Conservation (phyloP, 2,113 vertebrate species). For the Benthochromis sp. region DNA sequence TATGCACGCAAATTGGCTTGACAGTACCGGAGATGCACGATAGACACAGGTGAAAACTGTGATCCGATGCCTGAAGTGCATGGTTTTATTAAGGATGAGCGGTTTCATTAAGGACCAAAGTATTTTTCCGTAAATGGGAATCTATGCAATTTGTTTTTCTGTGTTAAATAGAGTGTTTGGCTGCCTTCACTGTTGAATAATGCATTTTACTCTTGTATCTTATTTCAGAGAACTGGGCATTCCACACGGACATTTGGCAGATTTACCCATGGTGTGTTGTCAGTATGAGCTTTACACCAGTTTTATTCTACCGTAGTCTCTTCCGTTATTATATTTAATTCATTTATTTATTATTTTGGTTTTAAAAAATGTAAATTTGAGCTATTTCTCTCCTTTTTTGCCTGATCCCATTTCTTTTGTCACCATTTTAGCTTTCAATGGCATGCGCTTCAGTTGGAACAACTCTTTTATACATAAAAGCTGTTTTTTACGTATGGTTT, state of each 20-base stretch:
- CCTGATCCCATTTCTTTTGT: background rate
- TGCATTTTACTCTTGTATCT: conserved; percentile 39
- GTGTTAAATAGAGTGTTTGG: background rate
- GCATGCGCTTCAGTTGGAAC: background rate
- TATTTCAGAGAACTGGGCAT: conserved; percentile 68
- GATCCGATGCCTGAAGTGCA: background rate
- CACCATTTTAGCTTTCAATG: background rate
- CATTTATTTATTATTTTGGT: background rate
- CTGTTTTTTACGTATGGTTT: background rate
- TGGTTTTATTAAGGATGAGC: background rate
- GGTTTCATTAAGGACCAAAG: background rate
- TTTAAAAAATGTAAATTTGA: background rate
- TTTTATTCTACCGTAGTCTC: background rate
- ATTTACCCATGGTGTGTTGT: conserved; percentile 73
- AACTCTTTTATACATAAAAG: background rate
- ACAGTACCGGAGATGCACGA: background rate
- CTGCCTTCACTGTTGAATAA: conserved; percentile 39
- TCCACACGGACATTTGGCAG: conserved; percentile 69
- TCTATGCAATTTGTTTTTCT: background rate
- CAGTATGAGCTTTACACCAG: conserved; percentile 48
- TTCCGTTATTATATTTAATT: background rate
- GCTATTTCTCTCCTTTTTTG: background rate
- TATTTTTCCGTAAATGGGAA: background rate
- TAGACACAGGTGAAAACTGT: background rate
- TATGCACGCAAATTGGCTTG: background rate